Base-by-base conservation (phyloP, 2,888 invertebrate species). In the Uropetala carovei region DNA sequence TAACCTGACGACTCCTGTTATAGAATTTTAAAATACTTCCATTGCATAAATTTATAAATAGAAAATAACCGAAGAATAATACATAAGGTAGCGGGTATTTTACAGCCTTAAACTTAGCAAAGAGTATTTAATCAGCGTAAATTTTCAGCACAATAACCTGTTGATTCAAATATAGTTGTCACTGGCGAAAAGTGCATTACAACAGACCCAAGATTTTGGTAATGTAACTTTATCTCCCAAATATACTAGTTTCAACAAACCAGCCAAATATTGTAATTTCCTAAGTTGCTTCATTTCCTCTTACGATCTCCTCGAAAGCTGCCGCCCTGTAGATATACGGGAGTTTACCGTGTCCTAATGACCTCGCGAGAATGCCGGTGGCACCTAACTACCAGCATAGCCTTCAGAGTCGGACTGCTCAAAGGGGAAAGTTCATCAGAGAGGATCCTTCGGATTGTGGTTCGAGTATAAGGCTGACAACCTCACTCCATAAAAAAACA, bases 161-260 rank as follows among this genome's bases (percentile, higher is more conserved):
- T 89, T 89, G 89, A 89, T 89, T 89, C 89, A 64, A 64, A 89
- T 64, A 89, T 43, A 89, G 89, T 89, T 30, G 64, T 89, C 60
- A 64, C 64, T 11, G 22, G 13, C 4, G 13, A 27, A 27, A 27
- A 9, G 13, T 75, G 75, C 22, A 75, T 27, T 22, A 22, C 22
- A 27, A 27, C 22, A 14, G 43, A 43, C 43, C 43, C 5, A 43
- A 43, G 43, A 43, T 3, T 43, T 1, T 43, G 43, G 43, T 43
- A 43, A 43, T 43, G 43, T 43, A 43, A 43, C 43, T 3, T 1
- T 43, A 43, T 43, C 43, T 1, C 43, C 43, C 75, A 27, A 75
- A 75, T 9, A 22, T 18, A 7, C 18, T 8, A 75, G 22, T 75
- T 75, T 11, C 75, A 2, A 27, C 27, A 27, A 75, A 75, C 13